Conservation (phyloP, 2,888 invertebrate genomes). For the Melanargia galathea region DNA sequence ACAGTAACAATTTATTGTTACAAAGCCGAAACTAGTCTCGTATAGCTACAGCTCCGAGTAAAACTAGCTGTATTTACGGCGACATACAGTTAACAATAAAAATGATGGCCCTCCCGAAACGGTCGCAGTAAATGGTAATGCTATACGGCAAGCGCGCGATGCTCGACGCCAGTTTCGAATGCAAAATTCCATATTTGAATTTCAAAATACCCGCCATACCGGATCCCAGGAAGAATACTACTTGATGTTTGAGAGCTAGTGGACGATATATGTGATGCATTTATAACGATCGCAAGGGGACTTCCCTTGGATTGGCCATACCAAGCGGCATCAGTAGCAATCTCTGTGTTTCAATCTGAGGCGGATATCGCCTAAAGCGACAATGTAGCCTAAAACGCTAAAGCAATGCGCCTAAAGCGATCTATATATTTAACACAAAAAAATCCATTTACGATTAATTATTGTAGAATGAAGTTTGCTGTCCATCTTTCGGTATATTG, state of each 20-base stretch:
- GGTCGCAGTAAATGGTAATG: slow-evolving; percentile 40
- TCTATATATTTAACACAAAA: too few relatives aligned
- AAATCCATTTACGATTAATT: too few relatives aligned
- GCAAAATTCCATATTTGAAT: slow-evolving; percentile 78
- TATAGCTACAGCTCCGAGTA: not conserved
- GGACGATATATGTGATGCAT: not conserved
- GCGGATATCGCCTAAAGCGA: too few relatives aligned
- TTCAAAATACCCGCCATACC: slow-evolving; percentile 71
- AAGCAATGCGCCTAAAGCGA: too few relatives aligned
- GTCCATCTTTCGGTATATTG: too few relatives aligned
- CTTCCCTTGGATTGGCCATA: not conserved
- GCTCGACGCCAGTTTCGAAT: slow-evolving; percentile 71
- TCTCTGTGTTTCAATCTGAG: too few relatives aligned
- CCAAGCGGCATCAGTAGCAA: too few relatives aligned
- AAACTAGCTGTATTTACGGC: slow-evolving; percentile 15
- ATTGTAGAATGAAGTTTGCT: too few relatives aligned
- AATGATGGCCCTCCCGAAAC: slow-evolving; percentile 36
- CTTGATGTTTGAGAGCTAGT: slow-evolving; percentile 42
- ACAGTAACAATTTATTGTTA: not conserved
- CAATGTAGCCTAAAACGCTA: too few relatives aligned
- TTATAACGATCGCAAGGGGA: not conserved
- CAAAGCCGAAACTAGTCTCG: not conserved
- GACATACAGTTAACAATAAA: slow-evolving; percentile 39
- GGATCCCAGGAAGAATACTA: slow-evolving; percentile 57
- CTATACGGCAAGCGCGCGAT: slow-evolving; percentile 57